Evolutionary conservation across 2,113 vertebrate species (phyloP).

Genomic region (Alaudala cheleensis): DNA sequence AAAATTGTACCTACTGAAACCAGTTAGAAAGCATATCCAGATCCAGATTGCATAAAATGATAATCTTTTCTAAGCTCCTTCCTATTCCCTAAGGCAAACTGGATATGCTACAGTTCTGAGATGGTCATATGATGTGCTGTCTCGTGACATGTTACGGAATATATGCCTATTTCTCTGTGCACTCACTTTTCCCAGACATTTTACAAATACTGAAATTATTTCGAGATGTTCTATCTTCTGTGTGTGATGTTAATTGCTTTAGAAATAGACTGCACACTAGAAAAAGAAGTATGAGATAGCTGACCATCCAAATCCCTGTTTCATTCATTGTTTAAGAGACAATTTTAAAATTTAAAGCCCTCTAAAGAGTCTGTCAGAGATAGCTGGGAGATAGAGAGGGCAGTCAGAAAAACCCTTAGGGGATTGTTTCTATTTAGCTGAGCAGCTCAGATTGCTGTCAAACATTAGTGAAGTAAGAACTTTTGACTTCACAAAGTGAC

Average conservation of each 20-base stretch:
- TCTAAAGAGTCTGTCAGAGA: background rate
- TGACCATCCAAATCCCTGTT: background rate
- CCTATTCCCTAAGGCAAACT: background rate
- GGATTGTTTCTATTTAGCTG: background rate
- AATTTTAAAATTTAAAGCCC: constrained; percentile 1
- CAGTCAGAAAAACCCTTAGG: background rate
- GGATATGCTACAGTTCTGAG: background rate
- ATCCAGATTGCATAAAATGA: background rate
- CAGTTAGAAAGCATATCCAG: background rate
- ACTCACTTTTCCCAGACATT: background rate
- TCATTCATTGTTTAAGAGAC: background rate
- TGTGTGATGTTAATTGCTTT: background rate
- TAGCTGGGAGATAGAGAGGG: background rate
- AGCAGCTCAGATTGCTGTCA: constrained; percentile 15
- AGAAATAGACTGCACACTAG: background rate
- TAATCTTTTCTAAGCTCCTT: background rate
- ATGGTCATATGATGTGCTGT: background rate
- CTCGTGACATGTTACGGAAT: background rate
- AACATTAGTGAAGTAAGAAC: background rate
- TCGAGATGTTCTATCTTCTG: background rate
- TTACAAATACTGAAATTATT: background rate
- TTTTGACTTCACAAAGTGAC: background rate
- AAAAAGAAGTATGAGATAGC: background rate
- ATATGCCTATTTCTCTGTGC: background rate
- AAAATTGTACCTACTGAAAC: background rate